phyloP scores from a whole-genome alignment of 2,113 vertebrate genomes.

The Hemiprocne comata region DNA sequence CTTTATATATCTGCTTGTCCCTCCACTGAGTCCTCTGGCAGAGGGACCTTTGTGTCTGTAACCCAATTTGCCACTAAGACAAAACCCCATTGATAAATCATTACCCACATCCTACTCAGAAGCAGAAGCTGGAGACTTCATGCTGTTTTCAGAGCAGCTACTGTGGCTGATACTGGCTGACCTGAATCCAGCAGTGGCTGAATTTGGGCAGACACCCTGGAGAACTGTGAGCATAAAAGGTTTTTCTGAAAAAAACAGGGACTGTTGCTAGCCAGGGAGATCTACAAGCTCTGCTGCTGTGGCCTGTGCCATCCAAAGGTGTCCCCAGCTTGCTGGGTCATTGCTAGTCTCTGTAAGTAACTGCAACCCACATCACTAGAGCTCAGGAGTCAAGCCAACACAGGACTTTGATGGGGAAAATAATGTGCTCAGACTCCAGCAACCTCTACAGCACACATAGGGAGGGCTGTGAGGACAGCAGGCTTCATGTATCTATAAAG shows the following conservation, averaged over 20 bases:
- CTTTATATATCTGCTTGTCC: not conserved
- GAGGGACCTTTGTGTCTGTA: not conserved
- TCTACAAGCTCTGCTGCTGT: accelerated
- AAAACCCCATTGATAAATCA: not conserved
- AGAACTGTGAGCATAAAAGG: not conserved
- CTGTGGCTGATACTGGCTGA: not conserved
- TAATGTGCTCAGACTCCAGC: not conserved
- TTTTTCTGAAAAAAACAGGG: not conserved
- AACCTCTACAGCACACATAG: accelerated
- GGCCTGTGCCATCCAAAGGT: not conserved
- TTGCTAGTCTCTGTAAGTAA: not conserved
- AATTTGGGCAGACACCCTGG: not conserved
- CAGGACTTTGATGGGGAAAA: not conserved
- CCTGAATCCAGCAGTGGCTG: not conserved
- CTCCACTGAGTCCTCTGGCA: not conserved
- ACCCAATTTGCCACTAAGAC: not conserved
- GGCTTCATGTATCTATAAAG: too few species aligned
- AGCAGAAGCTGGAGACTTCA: not conserved
- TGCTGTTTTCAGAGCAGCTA: not conserved
- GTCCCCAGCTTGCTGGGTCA: not conserved
- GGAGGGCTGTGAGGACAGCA: not conserved
- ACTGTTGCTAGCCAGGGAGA: not conserved
- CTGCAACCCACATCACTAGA: not conserved
- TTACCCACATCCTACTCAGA: not conserved
- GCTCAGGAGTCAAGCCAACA: not conserved